A percentile compares a stretch with the other conserved stretches of the same genome.
phyloP scores from a whole-genome alignment of 2,888 invertebrate genomes.

The Encarsia formosa region DNA sequence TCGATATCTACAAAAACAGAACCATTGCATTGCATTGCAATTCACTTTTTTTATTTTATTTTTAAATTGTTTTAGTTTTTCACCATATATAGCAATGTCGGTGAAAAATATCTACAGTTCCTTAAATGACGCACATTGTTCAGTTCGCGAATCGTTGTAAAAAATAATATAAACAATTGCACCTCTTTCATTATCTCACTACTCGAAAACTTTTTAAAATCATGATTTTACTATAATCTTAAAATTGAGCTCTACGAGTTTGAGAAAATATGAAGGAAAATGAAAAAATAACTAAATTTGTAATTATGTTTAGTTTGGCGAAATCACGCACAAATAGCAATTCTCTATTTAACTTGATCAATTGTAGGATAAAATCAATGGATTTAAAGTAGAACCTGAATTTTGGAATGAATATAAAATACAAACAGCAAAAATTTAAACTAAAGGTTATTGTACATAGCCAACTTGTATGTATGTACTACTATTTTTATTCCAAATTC shows the following conservation, averaged over 20 bases:
- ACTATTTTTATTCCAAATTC: too few relatives aligned
- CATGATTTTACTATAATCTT: conserved; percentile 25
- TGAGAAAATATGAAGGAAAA: conserved; percentile 17
- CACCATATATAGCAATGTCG: conserved; percentile 33
- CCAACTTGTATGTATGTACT: too few relatives aligned
- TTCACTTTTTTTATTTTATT: conserved; percentile 27
- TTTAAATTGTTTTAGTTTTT: conserved; percentile 16
- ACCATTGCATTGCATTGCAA: conserved; percentile 49
- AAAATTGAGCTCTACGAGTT: conserved; percentile 15
- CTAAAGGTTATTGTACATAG: conserved; percentile 35
- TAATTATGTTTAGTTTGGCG: conserved; percentile 17
- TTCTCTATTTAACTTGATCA: conserved; percentile 8
- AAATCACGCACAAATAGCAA: conserved; percentile 26
- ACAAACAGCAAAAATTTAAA: too few relatives aligned
- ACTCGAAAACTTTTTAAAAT: conserved; percentile 32
- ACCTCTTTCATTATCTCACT: conserved; percentile 3
- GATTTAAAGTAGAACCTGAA: conserved; percentile 24
- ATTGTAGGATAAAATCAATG: conserved; percentile 8
- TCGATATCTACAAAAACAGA: conserved; percentile 52
- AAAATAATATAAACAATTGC: conserved; percentile 30
- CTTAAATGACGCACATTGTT: conserved; percentile 26
- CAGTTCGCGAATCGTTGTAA: conserved; percentile 26
- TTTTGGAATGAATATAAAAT: neutral
- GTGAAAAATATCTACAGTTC: conserved; percentile 47
- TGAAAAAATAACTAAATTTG: conserved; percentile 18